Evolutionary conservation across 2,113 vertebrate genomes (phyloP), one percentile per base, ranked within the genome.

Genomic region (Zosterops hypoxanthus): DNA sequence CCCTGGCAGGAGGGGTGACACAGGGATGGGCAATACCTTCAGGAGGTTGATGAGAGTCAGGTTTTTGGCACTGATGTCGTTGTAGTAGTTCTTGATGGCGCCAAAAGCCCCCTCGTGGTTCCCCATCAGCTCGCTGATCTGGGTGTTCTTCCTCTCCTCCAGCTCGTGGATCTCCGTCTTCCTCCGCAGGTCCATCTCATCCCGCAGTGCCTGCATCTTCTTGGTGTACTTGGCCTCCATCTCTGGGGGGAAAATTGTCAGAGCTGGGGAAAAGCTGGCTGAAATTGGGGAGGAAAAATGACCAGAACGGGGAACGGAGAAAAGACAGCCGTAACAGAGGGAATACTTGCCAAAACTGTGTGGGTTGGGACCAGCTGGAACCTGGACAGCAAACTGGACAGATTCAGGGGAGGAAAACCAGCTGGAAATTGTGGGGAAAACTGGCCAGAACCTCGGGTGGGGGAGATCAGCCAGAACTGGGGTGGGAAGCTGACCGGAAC

Each of bases 71-170:
- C 98, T 98, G 79, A 97, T 98, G 16, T 99, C 97, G 0, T 97
- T 98, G 96, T 98, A 99, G 93, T 98, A 98, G 94, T 98, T 98
- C 77, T 98, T 98, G 63, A 98, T 96, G 24, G 99, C 98, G 0
- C 57, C 94, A 66, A 99, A 98, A 33, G 98, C 97, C 81, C 98
- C 98, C 86, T 98, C 97, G 0, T 99, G 98, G 44, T 98, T 98
- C 76, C 95, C 97, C 96, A 98, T 97, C 55, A 99, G 96, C 4
- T 92, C 90, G 1, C 31, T 94, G 87, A 99, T 98, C 92, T 99
- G 98, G 42, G 81, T 93, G 26, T 98, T 99, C 96, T 99, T 99
- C n/a, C 98, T 94, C 93, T 99, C 98, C 85, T 99, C 98, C 9
- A 97, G 92, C 71, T 99, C 98, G 0, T 98, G 98, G 93, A 98